phyloP scores from a whole-genome alignment of 2,113 vertebrate genomes.

The Rynchops niger region DNA sequence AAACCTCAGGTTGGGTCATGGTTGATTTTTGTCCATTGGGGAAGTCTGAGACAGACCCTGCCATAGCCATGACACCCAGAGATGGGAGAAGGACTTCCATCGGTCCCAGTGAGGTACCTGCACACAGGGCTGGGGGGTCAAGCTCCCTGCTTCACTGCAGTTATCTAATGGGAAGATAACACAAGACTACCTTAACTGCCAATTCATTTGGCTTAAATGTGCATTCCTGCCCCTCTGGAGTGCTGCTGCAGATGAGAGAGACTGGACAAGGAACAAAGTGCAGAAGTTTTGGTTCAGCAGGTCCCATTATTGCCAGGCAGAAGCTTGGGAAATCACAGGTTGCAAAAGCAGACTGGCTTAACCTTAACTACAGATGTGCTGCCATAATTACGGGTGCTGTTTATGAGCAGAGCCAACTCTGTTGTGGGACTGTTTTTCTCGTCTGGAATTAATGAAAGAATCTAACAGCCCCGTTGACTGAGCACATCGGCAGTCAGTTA shows the following conservation, averaged over 20 bases:
- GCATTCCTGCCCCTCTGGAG: not conserved
- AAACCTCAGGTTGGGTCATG: not conserved
- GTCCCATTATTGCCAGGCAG: not conserved
- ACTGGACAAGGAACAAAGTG: not conserved
- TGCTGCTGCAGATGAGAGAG: not conserved
- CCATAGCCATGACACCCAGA: not conserved
- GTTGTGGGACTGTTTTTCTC: not conserved
- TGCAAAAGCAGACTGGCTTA: not conserved
- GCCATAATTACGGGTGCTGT: not conserved
- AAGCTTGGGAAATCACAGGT: not conserved
- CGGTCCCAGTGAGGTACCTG: not conserved
- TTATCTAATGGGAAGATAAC: not conserved
- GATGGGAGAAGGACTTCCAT: rapidly evolving
- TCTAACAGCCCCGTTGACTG: not conserved
- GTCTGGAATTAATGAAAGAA: not conserved
- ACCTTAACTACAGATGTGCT: not conserved
- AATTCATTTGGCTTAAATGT: not conserved
- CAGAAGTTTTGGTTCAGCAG: not conserved
- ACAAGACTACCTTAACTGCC: not conserved
- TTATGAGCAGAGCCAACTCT: not conserved
- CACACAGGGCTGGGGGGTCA: not conserved
- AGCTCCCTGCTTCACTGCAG: not conserved
- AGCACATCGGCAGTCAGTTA: not conserved
- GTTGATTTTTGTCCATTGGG: not conserved
- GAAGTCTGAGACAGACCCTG: not conserved